Percentiles rank a stretch among this genome's conserved stretches.
These are phyloP conservation scores for Acanthosoma haemorrhoidale DNA, from an alignment of 2,888 invertebrate genomes.

Conservation along the genomic window DNA sequence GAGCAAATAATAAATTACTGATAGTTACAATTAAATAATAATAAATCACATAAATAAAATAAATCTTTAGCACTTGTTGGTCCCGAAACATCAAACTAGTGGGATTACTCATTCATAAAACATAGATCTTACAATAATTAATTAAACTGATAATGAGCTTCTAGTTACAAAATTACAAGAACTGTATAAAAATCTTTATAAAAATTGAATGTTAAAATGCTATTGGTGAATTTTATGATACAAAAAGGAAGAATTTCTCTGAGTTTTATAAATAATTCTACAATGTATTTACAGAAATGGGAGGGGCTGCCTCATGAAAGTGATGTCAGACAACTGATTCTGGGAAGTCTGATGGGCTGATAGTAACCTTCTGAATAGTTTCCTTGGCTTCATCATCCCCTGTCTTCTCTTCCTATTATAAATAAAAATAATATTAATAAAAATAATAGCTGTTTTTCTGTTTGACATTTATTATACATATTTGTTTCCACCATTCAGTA, in stretches of 20 bases:
- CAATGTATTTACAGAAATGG: constrained; percentile 23
- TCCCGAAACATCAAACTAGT: constrained; percentile 15
- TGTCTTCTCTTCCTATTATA: not conserved
- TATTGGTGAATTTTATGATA: constrained; percentile 11
- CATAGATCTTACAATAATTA: constrained; percentile 2
- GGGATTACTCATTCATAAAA: not conserved
- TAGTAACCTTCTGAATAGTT: not conserved
- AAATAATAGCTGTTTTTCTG: not conserved
- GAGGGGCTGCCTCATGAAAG: not conserved
- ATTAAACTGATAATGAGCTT: constrained; percentile 15
- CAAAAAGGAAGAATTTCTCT: constrained; percentile 14
- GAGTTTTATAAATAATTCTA: constrained; percentile 21
- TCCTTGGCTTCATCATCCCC: not conserved
- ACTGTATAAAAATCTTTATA: constrained; percentile 23
- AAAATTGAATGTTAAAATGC: constrained; percentile 16
- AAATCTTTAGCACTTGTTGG: not conserved
- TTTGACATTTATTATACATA: not conserved
- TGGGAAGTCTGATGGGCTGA: constrained; percentile 28
- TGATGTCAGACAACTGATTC: constrained; percentile 36
- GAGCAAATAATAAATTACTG: not conserved
- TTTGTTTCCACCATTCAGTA: too few relatives aligned
- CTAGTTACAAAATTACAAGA: constrained; percentile 2
- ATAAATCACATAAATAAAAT: constrained; percentile 20
- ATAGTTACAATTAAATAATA: not conserved
- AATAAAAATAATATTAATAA: not conserved